Evolutionary conservation across 2,888 invertebrate species (phyloP), one percentile per base, ranked within the genome.

Genomic region (Neoascia interrupta): DNA sequence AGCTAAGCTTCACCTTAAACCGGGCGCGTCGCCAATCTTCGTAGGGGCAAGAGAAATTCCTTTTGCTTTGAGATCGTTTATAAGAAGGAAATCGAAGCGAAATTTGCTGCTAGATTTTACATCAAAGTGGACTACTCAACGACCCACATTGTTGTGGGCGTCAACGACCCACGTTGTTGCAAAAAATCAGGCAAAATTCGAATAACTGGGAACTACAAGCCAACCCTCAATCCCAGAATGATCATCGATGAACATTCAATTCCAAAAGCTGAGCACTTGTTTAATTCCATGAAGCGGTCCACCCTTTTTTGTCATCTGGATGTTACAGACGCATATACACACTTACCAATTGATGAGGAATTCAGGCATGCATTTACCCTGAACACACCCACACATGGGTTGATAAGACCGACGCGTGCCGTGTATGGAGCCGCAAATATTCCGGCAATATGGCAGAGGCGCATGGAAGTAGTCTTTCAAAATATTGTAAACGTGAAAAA

Each of bases 401-500:
- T 81, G n/a, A 60, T 81, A 10, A 60, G 79, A 1, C 72, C 70
- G 5, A 63, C 49, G 28, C 51, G 70, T 13, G 70, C 79, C 2
- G 79, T 68, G 4, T 79, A 82, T 11, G 81, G 60, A 6, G 69
- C 68, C 3, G 69, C 69, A 3, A 74, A 68, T 13, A 64, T 63
- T 2, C 74, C 69, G 15, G 60, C 61, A 2, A 70, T 81, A 8
- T 81, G 74, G 70, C 63, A 74, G 36, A 13, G 68, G 2, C 36
- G 54, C 13, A 73, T 68, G 56, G 68, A 73, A 45, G 10, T 11
- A 2, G 58, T 49, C 19, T 43, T 23, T 43, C 23, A 23, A n/a
- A n/a, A n/a, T n/a, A n/a, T n/a, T n/a, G n/a, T n/a, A n/a, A n/a
- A n/a, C n/a, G n/a, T n/a, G n/a, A n/a, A n/a, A n/a, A n/a, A n/a